These are phyloP conservation scores for Drosophila grimshawi DNA, from an alignment of 1,140 invertebrate genomes.

Conservation along the genomic window DNA sequence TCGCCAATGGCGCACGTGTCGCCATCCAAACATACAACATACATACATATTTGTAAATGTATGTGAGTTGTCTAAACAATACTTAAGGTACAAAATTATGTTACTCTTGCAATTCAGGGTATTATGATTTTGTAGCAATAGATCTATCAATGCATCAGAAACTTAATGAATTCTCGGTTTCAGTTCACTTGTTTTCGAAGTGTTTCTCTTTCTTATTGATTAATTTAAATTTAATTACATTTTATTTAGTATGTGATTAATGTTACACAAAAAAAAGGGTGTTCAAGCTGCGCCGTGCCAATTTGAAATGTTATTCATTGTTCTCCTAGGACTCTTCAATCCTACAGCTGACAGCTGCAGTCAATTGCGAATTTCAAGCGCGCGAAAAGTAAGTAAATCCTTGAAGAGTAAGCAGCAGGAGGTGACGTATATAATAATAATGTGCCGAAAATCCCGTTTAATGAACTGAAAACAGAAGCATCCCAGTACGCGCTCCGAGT, in stretches of 20 bases:
- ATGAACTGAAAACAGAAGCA: slow-evolving; percentile 79
- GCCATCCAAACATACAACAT: background rate
- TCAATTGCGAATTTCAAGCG: background rate
- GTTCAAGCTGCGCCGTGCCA: background rate
- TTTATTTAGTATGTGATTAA: no score
- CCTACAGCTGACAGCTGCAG: slow-evolving; percentile 10
- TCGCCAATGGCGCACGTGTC: slow-evolving; percentile 24
- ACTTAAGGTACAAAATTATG: slow-evolving; percentile 1
- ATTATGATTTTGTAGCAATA: background rate
- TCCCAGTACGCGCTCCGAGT: slow-evolving; percentile 22
- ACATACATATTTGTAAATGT: background rate
- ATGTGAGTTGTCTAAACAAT: slow-evolving; percentile 6
- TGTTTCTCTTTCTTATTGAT: no score
- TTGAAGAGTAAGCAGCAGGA: slow-evolving; percentile 36
- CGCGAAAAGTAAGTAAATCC: slow-evolving; percentile 49
- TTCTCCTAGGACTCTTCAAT: slow-evolving; percentile 4
- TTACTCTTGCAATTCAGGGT: slow-evolving; percentile 3
- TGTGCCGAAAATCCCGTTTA: slow-evolving; percentile 70
- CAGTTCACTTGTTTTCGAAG: no score
- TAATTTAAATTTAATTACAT: no score
- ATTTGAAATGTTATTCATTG: background rate
- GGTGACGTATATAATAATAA: slow-evolving; percentile 52
- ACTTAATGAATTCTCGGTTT: no score
- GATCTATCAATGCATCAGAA: no score
- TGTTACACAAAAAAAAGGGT: background rate